Evolutionary conservation across 2,113 vertebrate species (phyloP).

Genomic region (Megalops atlanticus): DNA sequence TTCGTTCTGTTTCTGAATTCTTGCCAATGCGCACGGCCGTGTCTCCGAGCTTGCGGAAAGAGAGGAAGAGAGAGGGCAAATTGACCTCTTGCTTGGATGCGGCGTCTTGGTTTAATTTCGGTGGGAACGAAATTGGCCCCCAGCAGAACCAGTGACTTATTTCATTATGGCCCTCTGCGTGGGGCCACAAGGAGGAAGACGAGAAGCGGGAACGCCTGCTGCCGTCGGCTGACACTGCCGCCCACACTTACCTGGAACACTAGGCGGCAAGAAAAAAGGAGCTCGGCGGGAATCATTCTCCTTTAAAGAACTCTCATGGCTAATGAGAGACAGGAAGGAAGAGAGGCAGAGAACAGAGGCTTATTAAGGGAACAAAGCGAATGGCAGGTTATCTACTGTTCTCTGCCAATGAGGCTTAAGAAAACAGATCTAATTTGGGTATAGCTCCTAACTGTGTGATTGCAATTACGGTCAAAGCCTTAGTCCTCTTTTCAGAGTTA

Average conservation of each 20-base stretch:
- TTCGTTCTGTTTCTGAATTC: conserved; percentile 61
- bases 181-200: conserved; percentile 37
- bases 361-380: conserved; percentile 5
- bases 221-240: too few relatives aligned
- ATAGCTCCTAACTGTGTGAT: background rate
- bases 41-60: too few relatives aligned
- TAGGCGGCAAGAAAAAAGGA: conserved; percentile 39
- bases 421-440: background rate
- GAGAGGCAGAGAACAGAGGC: conserved; percentile 37
- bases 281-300: background rate
- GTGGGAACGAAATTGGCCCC: conserved; percentile 38
- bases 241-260: background rate
- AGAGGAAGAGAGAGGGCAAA: conserved; percentile 59
- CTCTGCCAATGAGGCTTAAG: background rate
- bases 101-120: conserved; percentile 64
- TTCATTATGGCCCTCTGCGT: conserved; percentile 63
- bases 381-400: background rate
- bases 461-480: background rate
- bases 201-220: conserved; percentile 5
- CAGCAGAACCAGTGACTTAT: conserved; percentile 54
- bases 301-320: conserved; percentile 17
- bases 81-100: conserved; percentile 72
- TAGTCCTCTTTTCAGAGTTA: background rate
- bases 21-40: conserved; percentile 70
- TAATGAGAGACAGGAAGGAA: conserved; percentile 49